phyloP scores from a whole-genome alignment of 2,888 invertebrate species.

The Xylocampa areola region DNA sequence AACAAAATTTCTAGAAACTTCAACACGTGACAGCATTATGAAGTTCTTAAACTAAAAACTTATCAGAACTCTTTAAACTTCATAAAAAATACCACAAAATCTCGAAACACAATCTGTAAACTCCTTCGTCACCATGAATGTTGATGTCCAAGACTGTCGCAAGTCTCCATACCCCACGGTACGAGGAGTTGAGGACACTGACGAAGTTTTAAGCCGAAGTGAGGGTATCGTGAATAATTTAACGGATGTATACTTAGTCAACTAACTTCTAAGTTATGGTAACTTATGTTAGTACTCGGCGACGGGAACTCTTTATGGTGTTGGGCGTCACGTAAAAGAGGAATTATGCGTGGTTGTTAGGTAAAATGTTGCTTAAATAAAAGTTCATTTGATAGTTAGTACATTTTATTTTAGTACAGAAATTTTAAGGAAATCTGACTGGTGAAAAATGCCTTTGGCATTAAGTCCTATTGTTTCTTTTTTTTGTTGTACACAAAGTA shows the following conservation, averaged over 20 bases:
- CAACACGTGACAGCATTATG: no score
- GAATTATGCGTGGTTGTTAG: no score
- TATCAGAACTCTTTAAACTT: no score
- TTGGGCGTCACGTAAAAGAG: neutral
- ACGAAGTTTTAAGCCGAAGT: constrained; percentile 64
- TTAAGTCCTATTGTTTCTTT: no score
- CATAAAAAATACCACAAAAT: neutral
- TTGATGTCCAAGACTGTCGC: constrained; percentile 36
- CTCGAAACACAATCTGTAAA: neutral
- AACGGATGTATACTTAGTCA: constrained; percentile 55
- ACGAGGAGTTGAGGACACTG: constrained; percentile 40
- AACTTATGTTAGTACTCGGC: constrained; percentile 37
- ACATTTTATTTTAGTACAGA: no score
- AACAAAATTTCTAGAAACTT: no score
- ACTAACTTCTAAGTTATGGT: constrained; percentile 40
- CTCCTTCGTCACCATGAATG: constrained; percentile 17
- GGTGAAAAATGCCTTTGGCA: no score
- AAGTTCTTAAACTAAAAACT: no score
- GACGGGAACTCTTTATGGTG: constrained; percentile 26
- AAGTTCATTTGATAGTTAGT: no score
- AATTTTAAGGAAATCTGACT: no score
- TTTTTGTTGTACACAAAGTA: no score
- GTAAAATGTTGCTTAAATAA: no score
- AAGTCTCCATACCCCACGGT: constrained; percentile 23
- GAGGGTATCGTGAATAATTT: constrained; percentile 69